Conservation (phyloP, 2,797 vertebrate species). For the Geotrypetes seraphini region DNA sequence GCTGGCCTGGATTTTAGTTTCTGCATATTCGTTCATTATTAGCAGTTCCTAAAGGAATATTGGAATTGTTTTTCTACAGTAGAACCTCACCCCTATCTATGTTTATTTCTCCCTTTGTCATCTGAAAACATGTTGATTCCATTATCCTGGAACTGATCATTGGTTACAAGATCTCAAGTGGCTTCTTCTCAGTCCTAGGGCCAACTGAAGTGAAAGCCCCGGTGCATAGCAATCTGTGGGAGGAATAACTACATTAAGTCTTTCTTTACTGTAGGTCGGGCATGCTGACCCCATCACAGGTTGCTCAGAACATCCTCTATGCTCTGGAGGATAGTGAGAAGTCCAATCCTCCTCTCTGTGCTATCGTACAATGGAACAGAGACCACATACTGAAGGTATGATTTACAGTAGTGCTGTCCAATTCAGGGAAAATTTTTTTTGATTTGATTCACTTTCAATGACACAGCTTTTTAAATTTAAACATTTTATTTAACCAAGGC, state of each 20-base stretch:
- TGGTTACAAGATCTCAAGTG: not conserved
- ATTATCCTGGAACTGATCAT: not conserved
- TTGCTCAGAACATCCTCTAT: slow-evolving; percentile 39
- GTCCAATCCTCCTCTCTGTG: slow-evolving; percentile 12
- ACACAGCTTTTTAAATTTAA: too few species aligned
- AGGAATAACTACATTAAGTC: not conserved
- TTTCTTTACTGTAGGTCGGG: slow-evolving; percentile 25
- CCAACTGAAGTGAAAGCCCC: too few species aligned
- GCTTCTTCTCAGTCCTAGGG: not conserved
- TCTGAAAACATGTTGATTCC: not conserved
- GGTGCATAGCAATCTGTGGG: too few species aligned
- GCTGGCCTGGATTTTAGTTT: not conserved
- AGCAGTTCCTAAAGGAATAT: too few species aligned
- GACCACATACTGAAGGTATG: slow-evolving; percentile 37
- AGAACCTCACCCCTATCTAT: too few species aligned
- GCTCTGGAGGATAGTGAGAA: slow-evolving; percentile 27
- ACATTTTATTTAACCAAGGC: too few species aligned
- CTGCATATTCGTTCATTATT: too few species aligned
- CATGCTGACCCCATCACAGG: slow-evolving; percentile 28
- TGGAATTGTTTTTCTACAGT: too few species aligned
- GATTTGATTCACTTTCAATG: too few species aligned
- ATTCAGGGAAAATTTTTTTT: too few species aligned
- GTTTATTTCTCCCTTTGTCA: not conserved
- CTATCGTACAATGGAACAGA: slow-evolving; percentile 36
- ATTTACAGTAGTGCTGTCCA: too few species aligned